A percentile compares a stretch with the other conserved stretches of the same genome.
Conservation (phyloP, 2,113 vertebrate species). For the Hydropotes inermis region DNA sequence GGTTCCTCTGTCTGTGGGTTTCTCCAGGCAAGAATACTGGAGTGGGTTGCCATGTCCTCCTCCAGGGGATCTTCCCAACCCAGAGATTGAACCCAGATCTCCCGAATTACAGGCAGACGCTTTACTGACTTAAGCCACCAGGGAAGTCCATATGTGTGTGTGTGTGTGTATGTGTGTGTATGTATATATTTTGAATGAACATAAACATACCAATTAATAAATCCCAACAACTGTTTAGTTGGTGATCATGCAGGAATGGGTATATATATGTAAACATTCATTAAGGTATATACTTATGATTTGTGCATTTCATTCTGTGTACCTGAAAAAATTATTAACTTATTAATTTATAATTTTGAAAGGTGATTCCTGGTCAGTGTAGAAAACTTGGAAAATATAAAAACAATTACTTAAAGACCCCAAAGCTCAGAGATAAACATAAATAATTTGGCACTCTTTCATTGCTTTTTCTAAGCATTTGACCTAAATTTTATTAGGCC, state of each 20-base stretch:
- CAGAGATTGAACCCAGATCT: background rate
- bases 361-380: background rate
- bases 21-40: background rate
- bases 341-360: constrained; percentile 19
- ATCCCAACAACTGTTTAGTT: background rate
- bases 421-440: background rate
- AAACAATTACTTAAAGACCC: background rate
- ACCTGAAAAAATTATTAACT: background rate
- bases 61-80: background rate
- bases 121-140: background rate
- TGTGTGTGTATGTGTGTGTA: background rate
- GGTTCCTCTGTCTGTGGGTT: background rate
- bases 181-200: background rate
- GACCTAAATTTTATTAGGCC: background rate
- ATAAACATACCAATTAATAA: background rate
- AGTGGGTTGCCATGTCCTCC: background rate
- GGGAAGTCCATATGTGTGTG: background rate
- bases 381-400: background rate
- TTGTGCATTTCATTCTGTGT: background rate
- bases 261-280: background rate
- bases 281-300: background rate
- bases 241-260: background rate
- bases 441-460: background rate
- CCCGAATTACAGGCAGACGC: background rate
- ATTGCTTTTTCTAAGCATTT: background rate